Evolutionary conservation across 2,113 vertebrate genomes (phyloP), one percentile per base, ranked within the genome.

Genomic region (Numenius arquata): DNA sequence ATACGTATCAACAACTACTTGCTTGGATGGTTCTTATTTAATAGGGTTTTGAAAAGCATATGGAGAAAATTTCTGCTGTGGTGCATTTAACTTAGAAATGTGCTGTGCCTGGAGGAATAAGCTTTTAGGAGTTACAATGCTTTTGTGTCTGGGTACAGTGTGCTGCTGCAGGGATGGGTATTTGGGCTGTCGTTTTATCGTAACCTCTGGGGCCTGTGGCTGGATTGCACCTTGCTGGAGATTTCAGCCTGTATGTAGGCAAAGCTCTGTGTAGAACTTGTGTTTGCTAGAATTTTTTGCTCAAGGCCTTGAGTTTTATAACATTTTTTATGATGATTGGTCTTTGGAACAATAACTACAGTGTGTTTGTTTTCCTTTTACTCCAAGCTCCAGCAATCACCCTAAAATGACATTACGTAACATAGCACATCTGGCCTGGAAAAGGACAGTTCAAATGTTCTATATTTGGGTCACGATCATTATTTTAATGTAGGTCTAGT

Each of bases 11-110:
- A 88, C 80, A 93, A 45, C 67, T 91, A 63, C 80, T 93, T 73
- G 72, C 67, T 93, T 80, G 85, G 56, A 80, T 93, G 91, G 63
- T 63, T 96, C 96, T 89, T 94, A 94, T 95, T 96, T 96, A 94
- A 86, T 27, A 85, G 63, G 30, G 25, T 89, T 96, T 94, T 75
- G 63, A 81, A 95, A 91, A 83, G 61, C 88, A 95, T 47, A 77
- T 61, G 77, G 89, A 93, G 88, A 89, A 90, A 81, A 95, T 75
- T 71, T 80, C 85, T 94, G 50, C 50, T n/a, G 40, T 21, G 32
- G 48, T 20, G 16, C 36, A 7, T 81, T 91, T 85, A 50, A 81
- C 76, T 90, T 61, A 90, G 82, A 82, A 91, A 81, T 40, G 76
- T 67, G 66, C 58, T 11, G 3, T 81, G 95, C 90, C 95, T 94